Evolutionary conservation across 2,113 vertebrate species (phyloP), one percentile per base, ranked within the genome.

Genomic region (Cyprinodon brontotheroides): DNA sequence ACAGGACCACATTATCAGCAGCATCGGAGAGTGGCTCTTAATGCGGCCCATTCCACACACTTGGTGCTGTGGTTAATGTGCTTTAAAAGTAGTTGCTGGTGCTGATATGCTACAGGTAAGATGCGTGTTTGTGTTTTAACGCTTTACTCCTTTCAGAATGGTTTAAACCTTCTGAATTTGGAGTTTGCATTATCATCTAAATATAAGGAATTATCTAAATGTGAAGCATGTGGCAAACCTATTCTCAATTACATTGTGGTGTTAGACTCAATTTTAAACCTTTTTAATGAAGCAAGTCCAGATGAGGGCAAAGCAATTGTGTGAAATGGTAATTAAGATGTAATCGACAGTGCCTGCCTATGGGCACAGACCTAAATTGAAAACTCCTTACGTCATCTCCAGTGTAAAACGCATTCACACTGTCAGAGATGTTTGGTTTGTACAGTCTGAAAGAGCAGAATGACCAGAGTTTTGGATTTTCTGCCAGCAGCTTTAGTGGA

Each of bases 251-350:
- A 53, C 78, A 70, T 70, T 66, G 68, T 75, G 17, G 22, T 72
- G 17, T 80, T 75, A 61, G 40, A 87, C 84, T 85, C 77, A 17
- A 79, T 76, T 78, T 68, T 61, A 39, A 69, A 67, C 72, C 68
- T 85, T 84, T 85, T 71, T 76, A 78, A 39, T 67, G 11, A 66
- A 80, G 40, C 61, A 8, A 63, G 50, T 75, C 65, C 68, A 77
- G 66, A 83, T 68, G 77, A 82, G 74, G 60, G 71, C 22, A 63
- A 43, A 72, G 75, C 62, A 50, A 48, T 81, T 88, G 77, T 84
- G 65, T 62, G 64, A 17, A 81, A 67, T 68, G 59, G 66, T 83
- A 83, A 89, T 90, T 84, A 83, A 83, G 68, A 86, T 85, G 68
- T 70, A 78, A 89, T 80, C 86, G 75, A 67, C 68, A 62, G 37